These are phyloP conservation scores for Poeciliopsis turrubarensis DNA, from an alignment of 2,113 vertebrate genomes.

Conservation along the genomic window DNA sequence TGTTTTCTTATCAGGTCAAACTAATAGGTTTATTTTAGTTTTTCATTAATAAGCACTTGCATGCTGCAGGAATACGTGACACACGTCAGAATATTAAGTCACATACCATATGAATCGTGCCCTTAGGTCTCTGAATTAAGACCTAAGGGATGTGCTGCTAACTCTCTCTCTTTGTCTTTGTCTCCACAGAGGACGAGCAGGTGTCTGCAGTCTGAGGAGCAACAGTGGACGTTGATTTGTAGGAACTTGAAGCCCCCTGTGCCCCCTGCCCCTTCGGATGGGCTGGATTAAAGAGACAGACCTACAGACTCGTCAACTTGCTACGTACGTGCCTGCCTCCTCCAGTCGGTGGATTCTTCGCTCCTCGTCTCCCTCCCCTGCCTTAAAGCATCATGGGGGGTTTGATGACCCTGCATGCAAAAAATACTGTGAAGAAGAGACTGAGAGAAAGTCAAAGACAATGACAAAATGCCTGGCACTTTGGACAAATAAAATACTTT, in stretches of 20 bases:
- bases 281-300: conserved; percentile 85
- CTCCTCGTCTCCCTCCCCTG: conserved; percentile 88
- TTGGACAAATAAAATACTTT: conserved; percentile 45
- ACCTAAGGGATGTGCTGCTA: background rate
- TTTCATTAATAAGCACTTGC: too few relatives aligned
- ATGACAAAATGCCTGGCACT: conserved; percentile 72
- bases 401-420: conserved; percentile 89
- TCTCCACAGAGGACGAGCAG: conserved; percentile 90
- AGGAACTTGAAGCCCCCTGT: conserved; percentile 61
- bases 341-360: conserved; percentile 83
- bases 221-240: conserved; percentile 51
- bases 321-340: conserved; percentile 78
- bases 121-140: too few relatives aligned
- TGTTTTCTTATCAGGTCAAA: too few relatives aligned
- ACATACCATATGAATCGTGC: too few relatives aligned
- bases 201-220: conserved; percentile 94
- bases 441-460: conserved; percentile 58
- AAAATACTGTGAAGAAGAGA: conserved; percentile 93
- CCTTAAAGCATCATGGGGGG: conserved; percentile 97
- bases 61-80: too few relatives aligned
- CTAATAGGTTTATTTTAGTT: too few relatives aligned
- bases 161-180: conserved; percentile 9
- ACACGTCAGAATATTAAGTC: too few relatives aligned
- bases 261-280: conserved; percentile 21
- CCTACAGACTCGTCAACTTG: conserved; percentile 59